Conservation (phyloP, 2,113 vertebrate genomes). For the Urocolius indicus region DNA sequence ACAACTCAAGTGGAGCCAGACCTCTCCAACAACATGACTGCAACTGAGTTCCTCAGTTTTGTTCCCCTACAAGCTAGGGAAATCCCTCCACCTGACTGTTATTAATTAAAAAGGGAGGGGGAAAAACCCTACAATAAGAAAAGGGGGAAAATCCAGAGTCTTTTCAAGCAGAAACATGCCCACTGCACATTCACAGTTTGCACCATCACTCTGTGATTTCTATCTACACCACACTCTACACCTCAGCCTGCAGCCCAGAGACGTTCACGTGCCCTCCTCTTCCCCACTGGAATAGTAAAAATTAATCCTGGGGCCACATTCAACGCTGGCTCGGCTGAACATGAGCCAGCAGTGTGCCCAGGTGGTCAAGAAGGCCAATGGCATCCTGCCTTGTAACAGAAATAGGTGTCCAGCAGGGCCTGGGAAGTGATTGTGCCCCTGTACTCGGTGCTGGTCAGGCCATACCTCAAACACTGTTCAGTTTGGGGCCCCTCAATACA, state of each 20-base stretch:
- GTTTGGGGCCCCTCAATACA: too few species aligned
- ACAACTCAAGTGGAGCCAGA: slow-evolving; percentile 15
- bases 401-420: too few species aligned
- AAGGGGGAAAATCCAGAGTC: background rate
- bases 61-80: background rate
- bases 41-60: slow-evolving; percentile 4
- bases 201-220: background rate
- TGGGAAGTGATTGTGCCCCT: too few species aligned
- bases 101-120: background rate
- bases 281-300: background rate
- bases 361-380: too few species aligned
- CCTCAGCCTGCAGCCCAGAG: background rate
- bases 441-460: too few species aligned
- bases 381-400: too few species aligned
- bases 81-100: background rate
- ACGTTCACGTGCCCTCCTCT: accelerated
- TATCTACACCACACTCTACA: accelerated
- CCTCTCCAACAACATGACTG: background rate
- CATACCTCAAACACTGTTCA: too few species aligned
- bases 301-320: background rate
- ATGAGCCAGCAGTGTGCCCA: too few species aligned
- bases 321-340: background rate
- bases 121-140: background rate
- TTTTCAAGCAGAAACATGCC: accelerated
- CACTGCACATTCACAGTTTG: accelerated